Evolutionary conservation across 2,113 vertebrate genomes (phyloP).

Genomic region (Ptilonorhynchus violaceus): DNA sequence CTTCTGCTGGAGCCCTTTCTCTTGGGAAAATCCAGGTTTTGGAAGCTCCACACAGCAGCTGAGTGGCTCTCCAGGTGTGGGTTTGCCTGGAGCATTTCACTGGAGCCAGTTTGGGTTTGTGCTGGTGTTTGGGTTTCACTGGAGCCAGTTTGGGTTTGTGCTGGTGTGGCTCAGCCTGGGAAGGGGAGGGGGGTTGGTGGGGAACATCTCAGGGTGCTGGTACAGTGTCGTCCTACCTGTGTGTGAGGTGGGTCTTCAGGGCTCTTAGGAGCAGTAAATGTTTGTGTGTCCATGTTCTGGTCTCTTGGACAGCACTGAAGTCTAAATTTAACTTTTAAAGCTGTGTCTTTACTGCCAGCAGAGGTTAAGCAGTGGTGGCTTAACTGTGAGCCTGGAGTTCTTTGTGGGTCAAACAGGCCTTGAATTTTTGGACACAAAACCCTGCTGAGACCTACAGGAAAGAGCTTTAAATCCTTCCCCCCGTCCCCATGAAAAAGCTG

Average conservation of each 20-base stretch:
- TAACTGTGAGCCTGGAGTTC: background rate
- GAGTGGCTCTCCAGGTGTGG: background rate
- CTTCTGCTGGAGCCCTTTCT: background rate
- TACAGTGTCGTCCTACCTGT: accelerated
- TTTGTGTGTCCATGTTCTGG: background rate
- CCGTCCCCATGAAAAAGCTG: background rate
- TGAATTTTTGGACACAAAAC: background rate
- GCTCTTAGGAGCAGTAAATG: accelerated
- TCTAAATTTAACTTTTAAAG: background rate
- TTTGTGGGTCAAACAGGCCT: background rate
- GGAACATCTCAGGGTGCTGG: accelerated
- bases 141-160: background rate
- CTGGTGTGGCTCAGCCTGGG: background rate
- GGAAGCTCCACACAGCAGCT: background rate
- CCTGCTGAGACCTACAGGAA: background rate
- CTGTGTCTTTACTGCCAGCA: accelerated
- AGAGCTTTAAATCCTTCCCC: background rate
- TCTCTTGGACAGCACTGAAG: background rate
- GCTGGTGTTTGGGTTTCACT: accelerated
- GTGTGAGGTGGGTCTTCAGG: accelerated
- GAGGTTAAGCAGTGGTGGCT: background rate
- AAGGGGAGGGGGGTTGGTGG: background rate
- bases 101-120: background rate
- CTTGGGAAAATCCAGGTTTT: background rate
- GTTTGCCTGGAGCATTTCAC: accelerated